Base-by-base conservation (phyloP, 2,888 invertebrate genomes). In the Candidula unifasciata region DNA sequence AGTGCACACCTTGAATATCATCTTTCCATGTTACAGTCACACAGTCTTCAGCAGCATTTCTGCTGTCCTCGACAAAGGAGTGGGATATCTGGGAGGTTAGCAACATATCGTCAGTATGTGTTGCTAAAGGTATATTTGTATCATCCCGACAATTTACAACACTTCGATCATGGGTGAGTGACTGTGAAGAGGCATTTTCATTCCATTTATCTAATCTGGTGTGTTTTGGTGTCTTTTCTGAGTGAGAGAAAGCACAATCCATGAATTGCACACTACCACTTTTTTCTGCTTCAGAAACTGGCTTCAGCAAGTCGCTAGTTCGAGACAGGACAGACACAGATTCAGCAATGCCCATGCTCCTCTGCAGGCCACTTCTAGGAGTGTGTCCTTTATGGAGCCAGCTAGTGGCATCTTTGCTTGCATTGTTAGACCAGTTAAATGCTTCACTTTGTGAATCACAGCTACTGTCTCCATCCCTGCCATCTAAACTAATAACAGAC, bases 351-450 rank as follows among this genome's bases (percentile, higher is more conserved):
- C 30, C 30, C 21, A 24, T 44, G 2, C 0, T 37, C n/a, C 44
- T 73, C 44, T 73, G 44, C 13, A 10, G 52, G 30, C 21, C 30
- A 74, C n/a, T 27, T 64, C 64, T 78, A 60, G 60, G 37, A 18
- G 2, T 60, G 35, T n/a, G 8, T 2, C 13, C 3, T 78, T 60
- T 30, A 60, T 24, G 37, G 24, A 35, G 0, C 35, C 8, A 13
- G 13, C 35, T 60, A 13, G 0, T 10, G 16, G 21, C 64, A 64
- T 3, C 18, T 3, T 57, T 13, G 44, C 44, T 24, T 78, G 77
- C 77, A 78, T 78, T 78, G 60, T 78, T 78, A 1, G 77, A 78
- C 77, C 35, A 64, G 52, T 78, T 60, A 33, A 13, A 27, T 24
- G 60, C 60, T 24, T 35, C 77, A 77, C 35, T 35, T 3, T 0